Evolutionary conservation across 2,888 invertebrate genomes (phyloP).

Genomic region (Neoitamus cyanurus): DNA sequence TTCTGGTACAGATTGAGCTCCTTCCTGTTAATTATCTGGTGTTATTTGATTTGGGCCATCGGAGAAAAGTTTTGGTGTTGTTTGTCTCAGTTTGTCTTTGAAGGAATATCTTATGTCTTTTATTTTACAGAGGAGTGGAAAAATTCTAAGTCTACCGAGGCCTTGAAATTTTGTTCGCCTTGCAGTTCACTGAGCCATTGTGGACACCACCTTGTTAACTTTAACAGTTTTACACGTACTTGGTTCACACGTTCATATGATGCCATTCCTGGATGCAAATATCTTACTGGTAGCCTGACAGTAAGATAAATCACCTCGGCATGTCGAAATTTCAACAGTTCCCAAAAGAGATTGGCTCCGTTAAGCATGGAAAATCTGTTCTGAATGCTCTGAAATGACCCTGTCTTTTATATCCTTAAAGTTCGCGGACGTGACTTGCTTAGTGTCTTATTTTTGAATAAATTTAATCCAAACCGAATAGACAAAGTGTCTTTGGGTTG

Average conservation of each 20-base stretch:
- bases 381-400: conserved; percentile 19
- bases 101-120: not conserved
- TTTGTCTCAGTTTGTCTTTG: not conserved
- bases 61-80: too few relatives aligned
- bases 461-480: conserved; percentile 36
- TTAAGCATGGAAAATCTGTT: conserved; percentile 21
- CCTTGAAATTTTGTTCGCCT: too few relatives aligned
- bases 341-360: conserved; percentile 27
- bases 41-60: not conserved
- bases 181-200: not conserved
- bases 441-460: conserved; percentile 36
- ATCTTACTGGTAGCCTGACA: conserved; percentile 14
- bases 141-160: not conserved
- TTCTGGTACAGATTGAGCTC: not conserved
- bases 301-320: conserved; percentile 17
- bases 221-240: not conserved
- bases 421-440: conserved; percentile 42
- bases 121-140: not conserved
- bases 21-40: not conserved
- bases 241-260: not conserved
- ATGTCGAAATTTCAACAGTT: conserved; percentile 39
- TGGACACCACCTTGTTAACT: not conserved
- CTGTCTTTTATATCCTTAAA: conserved; percentile 39
- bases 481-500: conserved; percentile 31
- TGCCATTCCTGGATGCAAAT: not conserved